A percentile compares a stretch with the other conserved stretches of the same genome.
phyloP scores from a whole-genome alignment of 2,113 vertebrate species.

The Malurus melanocephalus region DNA sequence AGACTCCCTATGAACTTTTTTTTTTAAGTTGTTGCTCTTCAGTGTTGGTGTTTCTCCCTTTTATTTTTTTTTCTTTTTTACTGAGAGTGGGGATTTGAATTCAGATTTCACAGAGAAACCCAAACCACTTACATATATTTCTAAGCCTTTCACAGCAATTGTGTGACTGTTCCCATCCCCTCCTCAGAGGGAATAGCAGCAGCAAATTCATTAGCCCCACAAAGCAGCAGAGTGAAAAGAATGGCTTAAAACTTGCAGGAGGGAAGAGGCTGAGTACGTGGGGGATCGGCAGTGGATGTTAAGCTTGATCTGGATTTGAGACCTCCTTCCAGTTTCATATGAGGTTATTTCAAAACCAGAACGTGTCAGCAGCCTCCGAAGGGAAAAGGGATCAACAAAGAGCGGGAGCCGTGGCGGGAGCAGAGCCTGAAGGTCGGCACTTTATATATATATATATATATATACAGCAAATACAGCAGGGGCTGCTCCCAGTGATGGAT shows the following conservation, averaged over 20 bases:
- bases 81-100: constrained; percentile 22
- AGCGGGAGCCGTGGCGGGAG: fast-evolving
- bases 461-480: not conserved
- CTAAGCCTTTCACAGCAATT: constrained; percentile 31
- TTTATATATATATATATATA: not conserved
- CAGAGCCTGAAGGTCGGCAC: not conserved
- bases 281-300: not conserved
- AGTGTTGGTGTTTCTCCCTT: constrained; percentile 26
- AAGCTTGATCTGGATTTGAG: constrained; percentile 50
- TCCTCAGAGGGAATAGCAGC: constrained; percentile 10
- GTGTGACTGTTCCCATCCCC: not conserved
- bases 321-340: constrained; percentile 27
- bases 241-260: constrained; percentile 22
- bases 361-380: not conserved
- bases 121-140: constrained; percentile 28
- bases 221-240: constrained; percentile 33
- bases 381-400: not conserved
- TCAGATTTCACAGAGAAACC: constrained; percentile 45
- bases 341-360: constrained; percentile 26
- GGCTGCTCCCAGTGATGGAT: constrained; percentile 5
- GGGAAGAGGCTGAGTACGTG: not conserved
- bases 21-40: constrained; percentile 39
- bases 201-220: constrained; percentile 44
- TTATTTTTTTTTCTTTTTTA: not conserved
- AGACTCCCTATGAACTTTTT: constrained; percentile 21